Conservation (phyloP, 2,797 vertebrate species). For the Cuculus canorus region DNA sequence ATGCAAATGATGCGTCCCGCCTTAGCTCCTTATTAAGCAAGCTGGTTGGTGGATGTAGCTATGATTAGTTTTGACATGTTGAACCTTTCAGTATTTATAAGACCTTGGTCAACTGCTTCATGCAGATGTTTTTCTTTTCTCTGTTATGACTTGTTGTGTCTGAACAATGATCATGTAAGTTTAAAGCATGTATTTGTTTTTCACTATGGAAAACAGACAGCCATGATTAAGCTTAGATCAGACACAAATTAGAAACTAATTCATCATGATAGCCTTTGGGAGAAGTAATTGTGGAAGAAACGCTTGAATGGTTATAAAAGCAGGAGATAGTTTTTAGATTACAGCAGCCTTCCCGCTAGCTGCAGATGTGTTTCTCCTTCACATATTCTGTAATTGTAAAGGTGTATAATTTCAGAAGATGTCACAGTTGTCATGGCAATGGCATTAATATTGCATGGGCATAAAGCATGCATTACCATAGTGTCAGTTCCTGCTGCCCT, state of each 20-base stretch:
- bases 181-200: neutral
- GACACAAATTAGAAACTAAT: neutral
- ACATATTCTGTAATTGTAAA: conserved; percentile 57
- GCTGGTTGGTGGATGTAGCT: neutral
- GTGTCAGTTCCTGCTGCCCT: conserved; percentile 54
- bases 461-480: conserved; percentile 42
- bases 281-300: neutral
- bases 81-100: neutral
- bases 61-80: neutral
- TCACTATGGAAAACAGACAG: neutral
- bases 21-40: neutral
- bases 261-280: neutral
- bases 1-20: neutral
- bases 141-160: neutral
- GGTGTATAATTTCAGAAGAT: conserved; percentile 69
- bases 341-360: neutral
- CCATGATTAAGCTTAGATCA: neutral
- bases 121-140: neutral
- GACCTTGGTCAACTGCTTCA: neutral
- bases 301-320: neutral
- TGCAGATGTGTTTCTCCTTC: conserved; percentile 39
- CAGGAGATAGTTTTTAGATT: neutral
- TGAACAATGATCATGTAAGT: neutral
- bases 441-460: conserved; percentile 66
- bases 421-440: conserved; percentile 75